These are phyloP conservation scores for Bufo bufo DNA, from an alignment of 2,113 vertebrate genomes.

Conservation along the genomic window DNA sequence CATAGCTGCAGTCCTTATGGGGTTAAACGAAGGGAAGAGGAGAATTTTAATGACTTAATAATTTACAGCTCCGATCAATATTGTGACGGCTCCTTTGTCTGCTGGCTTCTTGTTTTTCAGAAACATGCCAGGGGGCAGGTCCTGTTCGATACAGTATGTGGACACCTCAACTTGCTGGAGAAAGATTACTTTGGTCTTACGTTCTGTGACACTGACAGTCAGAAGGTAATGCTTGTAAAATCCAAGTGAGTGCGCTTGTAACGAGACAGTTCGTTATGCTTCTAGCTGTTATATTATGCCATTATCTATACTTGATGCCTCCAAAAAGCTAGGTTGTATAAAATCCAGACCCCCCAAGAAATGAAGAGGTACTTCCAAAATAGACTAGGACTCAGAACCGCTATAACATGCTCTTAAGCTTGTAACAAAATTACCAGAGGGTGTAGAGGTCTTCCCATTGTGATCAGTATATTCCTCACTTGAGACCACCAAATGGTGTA, in stretches of 20 bases:
- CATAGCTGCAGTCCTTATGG: not conserved
- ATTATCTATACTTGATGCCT: not conserved
- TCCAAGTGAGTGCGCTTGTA: not conserved
- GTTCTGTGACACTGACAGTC: conserved; percentile 91
- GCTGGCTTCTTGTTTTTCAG: conserved; percentile 68
- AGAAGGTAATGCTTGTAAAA: conserved; percentile 81
- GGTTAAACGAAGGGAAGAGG: not conserved
- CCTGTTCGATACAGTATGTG: conserved; percentile 90
- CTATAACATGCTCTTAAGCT: not conserved
- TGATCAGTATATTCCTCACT: not conserved
- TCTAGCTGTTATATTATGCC: too few species aligned
- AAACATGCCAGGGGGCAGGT: conserved; percentile 91
- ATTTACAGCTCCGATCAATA: not conserved
- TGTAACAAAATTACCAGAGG: not conserved
- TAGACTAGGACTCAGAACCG: not conserved
- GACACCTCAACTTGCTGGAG: conserved; percentile 95
- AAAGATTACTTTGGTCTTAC: conserved; percentile 96
- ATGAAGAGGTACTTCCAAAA: too few species aligned
- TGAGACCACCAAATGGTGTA: not conserved
- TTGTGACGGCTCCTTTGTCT: not conserved
- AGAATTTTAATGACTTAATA: not conserved
- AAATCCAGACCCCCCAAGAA: too few species aligned
- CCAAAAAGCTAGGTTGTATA: not conserved
- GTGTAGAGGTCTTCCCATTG: not conserved
- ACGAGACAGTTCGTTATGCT: not conserved